Conservation (phyloP, 2,797 vertebrate genomes). For the Cossypha niveicapilla region DNA sequence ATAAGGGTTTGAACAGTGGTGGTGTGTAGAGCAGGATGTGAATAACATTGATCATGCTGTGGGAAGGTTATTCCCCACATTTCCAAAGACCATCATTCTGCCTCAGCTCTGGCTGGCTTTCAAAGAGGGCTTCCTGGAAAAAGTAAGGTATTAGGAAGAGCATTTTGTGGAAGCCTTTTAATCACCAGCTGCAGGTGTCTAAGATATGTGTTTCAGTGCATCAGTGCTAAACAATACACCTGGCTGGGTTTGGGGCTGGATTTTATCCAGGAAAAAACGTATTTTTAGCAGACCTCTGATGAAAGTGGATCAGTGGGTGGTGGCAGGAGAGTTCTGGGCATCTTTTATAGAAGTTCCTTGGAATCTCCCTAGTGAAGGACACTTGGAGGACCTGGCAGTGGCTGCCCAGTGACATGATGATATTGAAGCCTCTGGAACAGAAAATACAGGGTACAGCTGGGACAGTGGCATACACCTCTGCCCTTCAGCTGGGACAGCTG, state of each 20-base stretch:
- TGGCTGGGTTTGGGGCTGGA: background rate
- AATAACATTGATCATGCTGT: background rate
- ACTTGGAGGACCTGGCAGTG: background rate
- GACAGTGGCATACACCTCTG: background rate
- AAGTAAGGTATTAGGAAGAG: background rate
- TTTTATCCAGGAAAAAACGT: background rate
- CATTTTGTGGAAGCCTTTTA: background rate
- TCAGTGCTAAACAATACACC: background rate
- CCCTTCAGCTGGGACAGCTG: background rate
- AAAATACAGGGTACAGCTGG: background rate
- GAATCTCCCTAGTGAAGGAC: background rate
- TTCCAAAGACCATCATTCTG: background rate
- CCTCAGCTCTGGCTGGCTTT: background rate
- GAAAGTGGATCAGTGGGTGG: background rate
- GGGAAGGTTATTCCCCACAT: background rate
- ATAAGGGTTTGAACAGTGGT: background rate
- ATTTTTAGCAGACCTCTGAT: background rate
- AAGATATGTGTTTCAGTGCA: rapidly evolving
- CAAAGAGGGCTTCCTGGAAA: background rate
- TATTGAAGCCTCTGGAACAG: background rate
- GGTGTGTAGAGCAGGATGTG: background rate
- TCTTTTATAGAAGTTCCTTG: background rate
- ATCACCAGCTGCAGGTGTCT: background rate
- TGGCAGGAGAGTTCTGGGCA: background rate
- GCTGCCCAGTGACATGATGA: background rate